Evolutionary conservation across 2,113 vertebrate species (phyloP).

Genomic region (Nanorana parkeri): DNA sequence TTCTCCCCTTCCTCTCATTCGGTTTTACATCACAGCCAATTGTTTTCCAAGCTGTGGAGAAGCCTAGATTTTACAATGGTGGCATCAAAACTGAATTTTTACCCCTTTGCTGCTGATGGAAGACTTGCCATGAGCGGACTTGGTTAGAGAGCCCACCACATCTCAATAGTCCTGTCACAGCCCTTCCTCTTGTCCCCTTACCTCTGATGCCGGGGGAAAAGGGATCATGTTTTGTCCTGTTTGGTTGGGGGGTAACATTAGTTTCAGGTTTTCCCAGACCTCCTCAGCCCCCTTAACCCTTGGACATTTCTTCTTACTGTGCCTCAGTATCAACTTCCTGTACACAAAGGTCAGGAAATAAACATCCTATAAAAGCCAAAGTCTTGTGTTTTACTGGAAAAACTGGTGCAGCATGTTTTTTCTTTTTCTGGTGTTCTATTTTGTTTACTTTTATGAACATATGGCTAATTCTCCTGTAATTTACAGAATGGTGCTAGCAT

Average conservation of each 20-base stretch:
- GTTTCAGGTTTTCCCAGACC: constrained; percentile 50
- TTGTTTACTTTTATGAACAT: neutral
- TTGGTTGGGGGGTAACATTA: constrained; percentile 33
- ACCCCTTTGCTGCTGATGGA: constrained; percentile 19
- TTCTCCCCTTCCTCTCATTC: constrained; percentile 13
- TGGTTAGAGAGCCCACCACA: neutral
- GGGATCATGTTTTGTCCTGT: constrained; percentile 37
- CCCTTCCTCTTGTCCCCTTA: constrained; percentile 54
- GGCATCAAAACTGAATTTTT: constrained; percentile 3
- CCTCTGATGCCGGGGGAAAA: constrained; percentile 57
- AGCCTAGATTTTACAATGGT: constrained; percentile 6
- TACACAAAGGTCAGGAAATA: constrained; percentile 85
- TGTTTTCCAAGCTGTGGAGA: constrained; percentile 43
- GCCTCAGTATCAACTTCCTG: constrained; percentile 82
- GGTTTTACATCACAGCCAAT: constrained; percentile 25
- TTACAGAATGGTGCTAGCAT: neutral
- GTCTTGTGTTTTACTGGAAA: constrained; percentile 63
- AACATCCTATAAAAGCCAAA: constrained; percentile 84
- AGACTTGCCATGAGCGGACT: constrained; percentile 12
- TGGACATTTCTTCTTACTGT: constrained; percentile 66
- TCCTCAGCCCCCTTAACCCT: constrained; percentile 44
- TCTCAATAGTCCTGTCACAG: constrained; percentile 28
- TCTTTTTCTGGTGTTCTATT: neutral
- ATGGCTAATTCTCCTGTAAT: neutral
- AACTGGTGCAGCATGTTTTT: neutral